A percentile compares a stretch with the other conserved stretches of the same genome.
These are phyloP conservation scores for Ypsolopha scabrella DNA, from an alignment of 2,888 invertebrate genomes.

Conservation along the genomic window DNA sequence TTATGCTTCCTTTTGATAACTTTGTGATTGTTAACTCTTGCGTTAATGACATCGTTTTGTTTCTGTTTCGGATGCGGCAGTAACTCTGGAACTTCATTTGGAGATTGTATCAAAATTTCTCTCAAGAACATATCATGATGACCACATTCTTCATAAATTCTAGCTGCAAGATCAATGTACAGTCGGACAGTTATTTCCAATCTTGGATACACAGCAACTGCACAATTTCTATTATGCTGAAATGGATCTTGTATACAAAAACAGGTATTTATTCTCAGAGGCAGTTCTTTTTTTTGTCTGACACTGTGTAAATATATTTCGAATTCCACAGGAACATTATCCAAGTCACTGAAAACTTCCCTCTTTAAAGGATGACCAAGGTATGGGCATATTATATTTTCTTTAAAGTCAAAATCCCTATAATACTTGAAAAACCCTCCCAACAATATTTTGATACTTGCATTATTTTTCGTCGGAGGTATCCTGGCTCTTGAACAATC, in stretches of 20 bases:
- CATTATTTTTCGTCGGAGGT: constrained; percentile 21
- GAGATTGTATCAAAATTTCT: neutral
- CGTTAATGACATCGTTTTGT: neutral
- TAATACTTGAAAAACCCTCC: constrained; percentile 70
- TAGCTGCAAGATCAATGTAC: constrained; percentile 6
- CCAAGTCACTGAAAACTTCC: neutral
- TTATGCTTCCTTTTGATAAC: constrained; percentile 6
- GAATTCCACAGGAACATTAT: neutral
- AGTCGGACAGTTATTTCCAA: constrained; percentile 5
- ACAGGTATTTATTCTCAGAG: constrained; percentile 9
- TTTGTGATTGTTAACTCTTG: neutral
- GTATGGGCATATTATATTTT: constrained; percentile 19
- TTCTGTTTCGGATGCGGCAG: neutral
- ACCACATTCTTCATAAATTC: constrained; percentile 10
- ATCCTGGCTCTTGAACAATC: constrained; percentile 51
- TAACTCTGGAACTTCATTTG: neutral
- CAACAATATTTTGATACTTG: constrained; percentile 60
- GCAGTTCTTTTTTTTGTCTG: neutral
- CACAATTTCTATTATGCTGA: constrained; percentile 21
- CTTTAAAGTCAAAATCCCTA: constrained; percentile 18
- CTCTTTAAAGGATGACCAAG: constrained; percentile 10
- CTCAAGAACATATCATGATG: neutral
- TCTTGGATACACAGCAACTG: constrained; percentile 14
- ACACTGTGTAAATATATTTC: neutral
- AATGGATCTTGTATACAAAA: constrained; percentile 25